These are phyloP conservation scores for Percopsis transmontana DNA, from an alignment of 2,113 vertebrate genomes.

Conservation along the genomic window DNA sequence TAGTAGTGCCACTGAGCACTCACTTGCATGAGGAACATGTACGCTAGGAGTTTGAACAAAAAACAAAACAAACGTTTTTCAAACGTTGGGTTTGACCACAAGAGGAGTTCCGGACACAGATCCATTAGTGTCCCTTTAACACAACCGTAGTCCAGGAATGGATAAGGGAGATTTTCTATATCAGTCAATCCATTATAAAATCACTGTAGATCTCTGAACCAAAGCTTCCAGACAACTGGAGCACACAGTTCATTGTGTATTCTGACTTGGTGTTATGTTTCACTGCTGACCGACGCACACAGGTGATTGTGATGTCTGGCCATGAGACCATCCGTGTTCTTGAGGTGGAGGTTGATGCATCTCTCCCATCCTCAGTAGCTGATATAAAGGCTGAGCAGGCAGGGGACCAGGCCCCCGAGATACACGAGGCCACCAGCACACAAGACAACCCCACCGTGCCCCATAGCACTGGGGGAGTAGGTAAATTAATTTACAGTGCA, in stretches of 20 bases:
- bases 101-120: no score
- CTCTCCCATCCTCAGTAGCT: slow-evolving; percentile 72
- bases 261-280: slow-evolving; percentile 7
- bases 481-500: slow-evolving; percentile 44
- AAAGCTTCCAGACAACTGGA: not conserved
- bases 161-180: not conserved
- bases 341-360: slow-evolving; percentile 88
- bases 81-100: no score
- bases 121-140: not conserved
- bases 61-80: no score
- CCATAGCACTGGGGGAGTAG: slow-evolving; percentile 45
- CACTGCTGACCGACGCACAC: slow-evolving; percentile 19
- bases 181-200: not conserved
- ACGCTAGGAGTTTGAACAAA: no score
- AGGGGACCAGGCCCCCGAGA: slow-evolving; percentile 38
- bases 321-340: slow-evolving; percentile 95
- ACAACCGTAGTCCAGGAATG: not conserved
- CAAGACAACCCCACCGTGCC: slow-evolving; percentile 41
- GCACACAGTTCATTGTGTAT: not conserved
- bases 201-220: not conserved
- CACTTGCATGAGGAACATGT: no score
- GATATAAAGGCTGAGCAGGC: slow-evolving; percentile 73
- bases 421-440: slow-evolving; percentile 23
- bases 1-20: no score
- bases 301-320: slow-evolving; percentile 97